Percentiles rank a stretch among this genome's conserved stretches.
These are phyloP conservation scores for Heloderma charlesbogerti DNA, from an alignment of 2,113 vertebrate species.

Conservation along the genomic window DNA sequence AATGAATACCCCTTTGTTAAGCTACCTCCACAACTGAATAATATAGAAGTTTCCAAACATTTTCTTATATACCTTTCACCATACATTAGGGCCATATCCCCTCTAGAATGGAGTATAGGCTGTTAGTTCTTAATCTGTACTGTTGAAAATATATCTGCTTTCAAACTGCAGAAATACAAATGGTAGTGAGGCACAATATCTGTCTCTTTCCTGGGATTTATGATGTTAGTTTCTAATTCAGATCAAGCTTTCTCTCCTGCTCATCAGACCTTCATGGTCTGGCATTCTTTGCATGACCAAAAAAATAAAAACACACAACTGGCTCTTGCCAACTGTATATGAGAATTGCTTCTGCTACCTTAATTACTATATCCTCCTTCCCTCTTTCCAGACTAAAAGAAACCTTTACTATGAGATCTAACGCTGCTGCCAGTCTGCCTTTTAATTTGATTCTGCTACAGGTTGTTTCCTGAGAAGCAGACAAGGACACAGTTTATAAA, in stretches of 20 bases:
- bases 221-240: no score
- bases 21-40: no score
- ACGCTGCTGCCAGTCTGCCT: not conserved
- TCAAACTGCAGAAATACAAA: not conserved
- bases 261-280: no score
- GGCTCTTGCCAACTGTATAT: no score
- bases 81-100: not conserved
- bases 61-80: not conserved
- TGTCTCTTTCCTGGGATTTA: no score
- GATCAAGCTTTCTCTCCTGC: no score
- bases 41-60: not conserved
- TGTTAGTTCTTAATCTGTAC: not conserved
- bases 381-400: no score
- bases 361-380: no score
- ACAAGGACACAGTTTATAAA: not conserved
- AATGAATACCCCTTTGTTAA: no score
- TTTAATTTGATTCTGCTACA: not conserved
- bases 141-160: not conserved
- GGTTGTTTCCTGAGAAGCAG: not conserved
- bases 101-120: not conserved
- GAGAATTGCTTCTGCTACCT: no score
- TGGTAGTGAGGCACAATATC: not conserved
- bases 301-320: no score
- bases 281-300: no score
- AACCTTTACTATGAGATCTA: not conserved